A percentile compares a stretch with the other conserved stretches of the same genome.
Conservation (phyloP, 2,888 invertebrate species). For the Apoderus coryli region DNA sequence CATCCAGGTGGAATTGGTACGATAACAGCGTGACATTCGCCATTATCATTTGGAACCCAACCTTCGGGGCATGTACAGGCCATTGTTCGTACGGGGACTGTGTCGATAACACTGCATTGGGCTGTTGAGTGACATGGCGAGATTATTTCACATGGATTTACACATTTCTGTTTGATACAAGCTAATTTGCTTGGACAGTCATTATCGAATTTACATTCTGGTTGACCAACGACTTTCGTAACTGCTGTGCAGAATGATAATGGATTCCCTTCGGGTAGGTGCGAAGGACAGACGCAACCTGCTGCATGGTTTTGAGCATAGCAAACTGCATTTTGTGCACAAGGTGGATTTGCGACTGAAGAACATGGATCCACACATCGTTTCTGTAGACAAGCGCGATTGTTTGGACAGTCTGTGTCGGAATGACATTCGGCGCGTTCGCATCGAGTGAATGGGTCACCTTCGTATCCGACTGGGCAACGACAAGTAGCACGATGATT, state of each 20-base stretch:
- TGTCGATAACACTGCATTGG: slow-evolving; percentile 69
- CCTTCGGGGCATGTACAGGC: slow-evolving; percentile 79
- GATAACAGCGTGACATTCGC: slow-evolving; percentile 60
- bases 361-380: slow-evolving; percentile 71
- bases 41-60: slow-evolving; percentile 65
- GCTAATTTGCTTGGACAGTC: slow-evolving; percentile 72
- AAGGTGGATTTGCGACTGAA: slow-evolving; percentile 48
- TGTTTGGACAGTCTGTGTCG: slow-evolving; percentile 63
- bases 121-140: slow-evolving; percentile 64
- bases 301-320: slow-evolving; percentile 67
- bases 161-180: slow-evolving; percentile 64
- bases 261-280: slow-evolving; percentile 67
- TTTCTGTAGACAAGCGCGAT: slow-evolving; percentile 55
- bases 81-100: slow-evolving; percentile 74
- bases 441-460: slow-evolving; percentile 69
- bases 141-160: slow-evolving; percentile 61
- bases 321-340: slow-evolving; percentile 73
- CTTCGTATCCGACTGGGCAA: slow-evolving; percentile 60
- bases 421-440: slow-evolving; percentile 64
- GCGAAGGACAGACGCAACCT: slow-evolving; percentile 68
- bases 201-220: slow-evolving; percentile 60
- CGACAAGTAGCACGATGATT: slow-evolving; percentile 67
- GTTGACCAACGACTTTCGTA: slow-evolving; percentile 35
- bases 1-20: slow-evolving; percentile 61
- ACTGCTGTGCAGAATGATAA: slow-evolving; percentile 54